A percentile compares a stretch with the other conserved stretches of the same genome.
phyloP scores from a whole-genome alignment of 1,140 invertebrate genomes.

The Lasioglossum albipes region DNA sequence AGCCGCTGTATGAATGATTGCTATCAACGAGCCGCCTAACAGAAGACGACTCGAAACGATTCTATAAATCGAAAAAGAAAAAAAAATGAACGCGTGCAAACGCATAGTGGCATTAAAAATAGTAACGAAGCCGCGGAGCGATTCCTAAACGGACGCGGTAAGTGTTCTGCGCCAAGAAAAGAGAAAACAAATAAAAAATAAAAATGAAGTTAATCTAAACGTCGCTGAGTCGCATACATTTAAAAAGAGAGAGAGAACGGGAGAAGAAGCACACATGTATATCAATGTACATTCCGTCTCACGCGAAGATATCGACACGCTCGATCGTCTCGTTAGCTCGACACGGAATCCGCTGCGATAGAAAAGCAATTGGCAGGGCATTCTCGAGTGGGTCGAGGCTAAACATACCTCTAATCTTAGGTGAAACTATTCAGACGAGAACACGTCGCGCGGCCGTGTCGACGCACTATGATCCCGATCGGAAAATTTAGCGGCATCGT shows the following conservation, averaged over 20 bases:
- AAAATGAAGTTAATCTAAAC: neutral
- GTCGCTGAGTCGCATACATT: too few relatives aligned
- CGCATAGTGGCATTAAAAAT: neutral
- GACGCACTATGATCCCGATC: neutral
- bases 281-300: conserved; percentile 7
- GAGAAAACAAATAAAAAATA: too few relatives aligned
- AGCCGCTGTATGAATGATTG: neutral
- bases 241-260: too few relatives aligned
- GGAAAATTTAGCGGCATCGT: too few relatives aligned
- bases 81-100: too few relatives aligned
- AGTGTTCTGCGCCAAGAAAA: neutral
- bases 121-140: neutral
- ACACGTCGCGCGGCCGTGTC: neutral
- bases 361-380: conserved; percentile 35
- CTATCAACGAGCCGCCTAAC: too few relatives aligned
- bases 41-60: neutral
- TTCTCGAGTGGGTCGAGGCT: conserved; percentile 56
- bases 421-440: neutral
- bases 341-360: conserved; percentile 18
- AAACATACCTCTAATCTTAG: conserved; percentile 49
- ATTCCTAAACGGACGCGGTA: neutral
- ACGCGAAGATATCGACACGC: neutral
- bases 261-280: conserved; percentile 2
- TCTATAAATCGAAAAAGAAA: neutral
- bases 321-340: conserved; percentile 26